Base-by-base conservation (phyloP, 2,797 vertebrate genomes). In the Pseudotriccus pelzelni region DNA sequence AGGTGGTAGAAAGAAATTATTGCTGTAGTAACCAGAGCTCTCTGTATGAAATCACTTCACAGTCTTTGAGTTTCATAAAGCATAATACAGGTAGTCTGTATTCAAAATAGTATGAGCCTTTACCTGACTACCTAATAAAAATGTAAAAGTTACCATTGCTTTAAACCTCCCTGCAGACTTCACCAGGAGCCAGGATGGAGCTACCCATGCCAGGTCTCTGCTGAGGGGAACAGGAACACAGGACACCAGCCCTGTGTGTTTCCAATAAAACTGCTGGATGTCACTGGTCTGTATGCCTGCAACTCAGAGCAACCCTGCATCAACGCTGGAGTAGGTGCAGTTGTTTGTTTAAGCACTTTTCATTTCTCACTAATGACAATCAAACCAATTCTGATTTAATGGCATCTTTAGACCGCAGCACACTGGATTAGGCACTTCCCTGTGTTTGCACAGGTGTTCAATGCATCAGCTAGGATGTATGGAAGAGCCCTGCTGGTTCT, bases 1-100 rank as follows among this genome's bases (percentile, higher is more conserved):
- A 89, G 93, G 80, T 97, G 94, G 96, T 97, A 96, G 95, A 96
- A 97, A 97, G 92, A 94, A 97, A 97, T 97, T 95, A 97, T 91
- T 97, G 92, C 91, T 39, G 55, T 41, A 80, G 97, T 95, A 98
- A 98, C 98, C 97, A 97, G 95, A 58, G 89, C 64, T 97, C 97
- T 97, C 97, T 96, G 98, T 97, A 97, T 97, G 98, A 97, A 94
- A 93, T 49, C 25, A 14, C 93, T 96, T 97, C 94, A 93, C 12
- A 86, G 95, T 81, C 87, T 67, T 52, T 52, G 53, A 94, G 84
- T 91, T 96, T 84, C 56, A 36, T n/a, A 79, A 88, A 94, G 84
- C 53, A 18, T 41, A 76, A 46, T 46, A 46, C 43, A 90, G 90
- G 90, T 30, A 84, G 72, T 78, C 60, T 92, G 89, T 93, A 94